phyloP scores from a whole-genome alignment of 2,888 invertebrate genomes.

The Drosophila prostipennis region DNA sequence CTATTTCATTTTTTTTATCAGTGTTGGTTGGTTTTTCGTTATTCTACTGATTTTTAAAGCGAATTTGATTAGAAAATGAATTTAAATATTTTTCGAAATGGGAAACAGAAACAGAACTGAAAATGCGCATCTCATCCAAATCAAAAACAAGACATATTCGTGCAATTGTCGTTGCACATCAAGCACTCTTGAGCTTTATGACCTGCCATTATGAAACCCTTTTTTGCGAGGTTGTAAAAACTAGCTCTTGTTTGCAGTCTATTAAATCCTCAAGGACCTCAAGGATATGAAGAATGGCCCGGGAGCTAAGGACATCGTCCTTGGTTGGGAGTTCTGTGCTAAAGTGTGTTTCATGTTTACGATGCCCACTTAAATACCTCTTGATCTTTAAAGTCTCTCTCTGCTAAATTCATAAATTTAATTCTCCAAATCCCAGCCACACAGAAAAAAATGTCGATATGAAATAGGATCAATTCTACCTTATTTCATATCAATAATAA shows the following conservation, averaged over 20 bases:
- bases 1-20: no score
- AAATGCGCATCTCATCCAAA: not conserved
- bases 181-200: not conserved
- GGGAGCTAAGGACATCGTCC: not conserved
- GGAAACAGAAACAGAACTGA: no score
- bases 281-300: not conserved
- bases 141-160: not conserved
- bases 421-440: no score
- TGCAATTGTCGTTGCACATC: not conserved
- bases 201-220: slow-evolving; percentile 4
- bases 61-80: no score
- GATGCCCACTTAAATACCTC: not conserved
- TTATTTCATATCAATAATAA: no score
- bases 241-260: not conserved
- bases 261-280: slow-evolving; percentile 10
- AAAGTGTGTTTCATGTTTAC: not conserved
- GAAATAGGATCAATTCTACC: no score
- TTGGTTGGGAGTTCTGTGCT: not conserved
- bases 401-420: no score
- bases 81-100: no score
- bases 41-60: no score
- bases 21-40: no score
- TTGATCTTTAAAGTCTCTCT: no score
- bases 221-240: slow-evolving; percentile 13
- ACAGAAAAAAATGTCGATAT: no score